These are phyloP conservation scores for Plagodis dolabraria DNA, from an alignment of 2,888 invertebrate species.

Conservation along the genomic window DNA sequence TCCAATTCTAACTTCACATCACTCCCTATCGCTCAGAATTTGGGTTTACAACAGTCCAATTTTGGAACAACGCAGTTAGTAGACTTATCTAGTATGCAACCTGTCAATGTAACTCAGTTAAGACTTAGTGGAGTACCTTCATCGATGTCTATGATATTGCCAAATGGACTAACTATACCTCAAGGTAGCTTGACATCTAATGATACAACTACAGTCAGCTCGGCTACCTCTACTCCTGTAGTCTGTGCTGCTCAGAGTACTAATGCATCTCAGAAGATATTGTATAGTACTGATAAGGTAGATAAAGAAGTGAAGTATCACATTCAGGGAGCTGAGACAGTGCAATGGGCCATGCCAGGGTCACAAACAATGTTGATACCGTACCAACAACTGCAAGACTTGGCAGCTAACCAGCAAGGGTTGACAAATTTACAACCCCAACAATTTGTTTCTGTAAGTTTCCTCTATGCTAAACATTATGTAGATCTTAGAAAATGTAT, in stretches of 20 bases:
- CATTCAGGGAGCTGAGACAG: slow-evolving; percentile 73
- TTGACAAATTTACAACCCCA: slow-evolving; percentile 71
- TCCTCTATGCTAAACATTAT: not conserved
- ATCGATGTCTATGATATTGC: slow-evolving; percentile 80
- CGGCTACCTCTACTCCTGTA: slow-evolving; percentile 73
- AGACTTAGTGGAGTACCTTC: slow-evolving; percentile 75
- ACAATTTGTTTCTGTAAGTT: slow-evolving; percentile 79
- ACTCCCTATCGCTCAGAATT: slow-evolving; percentile 66
- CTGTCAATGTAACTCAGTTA: slow-evolving; percentile 76
- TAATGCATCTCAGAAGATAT: slow-evolving; percentile 73
- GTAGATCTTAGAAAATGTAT: no score
- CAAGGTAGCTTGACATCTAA: slow-evolving; percentile 70
- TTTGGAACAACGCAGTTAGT: slow-evolving; percentile 73
- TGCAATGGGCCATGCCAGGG: slow-evolving; percentile 78
- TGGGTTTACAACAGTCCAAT: slow-evolving; percentile 72
- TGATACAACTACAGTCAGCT: slow-evolving; percentile 76
- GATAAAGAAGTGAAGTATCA: slow-evolving; percentile 79
- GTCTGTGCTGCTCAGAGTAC: slow-evolving; percentile 78
- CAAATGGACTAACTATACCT: slow-evolving; percentile 71
- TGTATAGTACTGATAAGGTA: slow-evolving; percentile 76
- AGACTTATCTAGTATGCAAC: slow-evolving; percentile 77
- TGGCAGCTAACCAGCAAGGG: slow-evolving; percentile 66
- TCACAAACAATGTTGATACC: slow-evolving; percentile 80
- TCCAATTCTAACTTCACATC: slow-evolving; percentile 76
- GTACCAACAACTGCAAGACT: slow-evolving; percentile 76